phyloP scores from a whole-genome alignment of 2,888 invertebrate species.

The Papilio protenor region DNA sequence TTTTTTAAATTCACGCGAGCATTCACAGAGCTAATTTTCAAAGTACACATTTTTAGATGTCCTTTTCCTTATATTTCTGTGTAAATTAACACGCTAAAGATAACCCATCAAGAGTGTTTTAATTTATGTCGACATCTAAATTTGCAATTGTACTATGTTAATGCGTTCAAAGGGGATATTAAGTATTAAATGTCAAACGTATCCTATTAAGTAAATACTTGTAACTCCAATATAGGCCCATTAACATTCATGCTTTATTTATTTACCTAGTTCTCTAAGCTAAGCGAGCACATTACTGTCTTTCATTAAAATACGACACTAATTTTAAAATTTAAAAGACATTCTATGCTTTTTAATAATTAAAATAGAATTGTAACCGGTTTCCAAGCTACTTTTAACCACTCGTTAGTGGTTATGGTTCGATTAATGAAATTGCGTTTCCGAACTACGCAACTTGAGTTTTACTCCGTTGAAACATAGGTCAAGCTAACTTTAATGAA shows the following conservation, averaged over 20 bases:
- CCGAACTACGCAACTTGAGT: too few species aligned
- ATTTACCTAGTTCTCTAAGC: background rate
- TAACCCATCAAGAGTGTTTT: background rate
- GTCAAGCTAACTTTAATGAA: too few species aligned
- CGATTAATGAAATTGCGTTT: too few species aligned
- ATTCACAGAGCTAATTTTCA: too few species aligned
- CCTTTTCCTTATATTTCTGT: too few species aligned
- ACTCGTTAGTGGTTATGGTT: too few species aligned
- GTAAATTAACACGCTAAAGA: background rate
- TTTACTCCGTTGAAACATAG: too few species aligned
- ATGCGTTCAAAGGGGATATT: background rate
- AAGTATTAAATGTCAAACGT: slow-evolving; percentile 26
- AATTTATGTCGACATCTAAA: background rate
- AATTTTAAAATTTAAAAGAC: background rate
- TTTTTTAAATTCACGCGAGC: too few species aligned
- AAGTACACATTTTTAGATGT: too few species aligned
- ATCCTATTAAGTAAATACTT: slow-evolving; percentile 22
- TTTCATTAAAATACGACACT: background rate
- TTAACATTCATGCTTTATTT: slow-evolving; percentile 32
- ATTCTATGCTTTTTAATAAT: background rate
- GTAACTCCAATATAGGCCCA: slow-evolving; percentile 10
- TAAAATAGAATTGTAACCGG: too few species aligned
- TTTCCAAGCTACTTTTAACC: too few species aligned
- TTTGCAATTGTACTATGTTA: slow-evolving; percentile 20
- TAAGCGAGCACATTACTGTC: background rate